Percentiles rank a stretch among this genome's conserved stretches.
phyloP scores from a whole-genome alignment of 2,888 invertebrate genomes.

The Heterodera filipjevi region DNA sequence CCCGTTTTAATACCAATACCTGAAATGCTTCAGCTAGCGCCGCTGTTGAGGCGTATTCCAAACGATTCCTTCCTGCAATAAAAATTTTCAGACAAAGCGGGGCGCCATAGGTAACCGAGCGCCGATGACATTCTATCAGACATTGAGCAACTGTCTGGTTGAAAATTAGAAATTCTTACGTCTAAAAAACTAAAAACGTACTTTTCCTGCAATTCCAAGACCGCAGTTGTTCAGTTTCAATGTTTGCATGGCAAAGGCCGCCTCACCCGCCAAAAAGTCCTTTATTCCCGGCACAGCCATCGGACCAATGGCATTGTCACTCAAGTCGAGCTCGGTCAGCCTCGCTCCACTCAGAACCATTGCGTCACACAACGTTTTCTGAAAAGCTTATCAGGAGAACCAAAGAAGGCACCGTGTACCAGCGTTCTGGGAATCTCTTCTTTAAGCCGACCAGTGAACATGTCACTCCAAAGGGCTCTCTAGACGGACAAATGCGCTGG shows the following conservation, averaged over 20 bases:
- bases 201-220: constrained; percentile 85
- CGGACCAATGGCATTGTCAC: constrained; percentile 96
- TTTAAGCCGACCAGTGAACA: constrained; percentile 93
- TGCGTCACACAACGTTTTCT: constrained; percentile 78
- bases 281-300: constrained; percentile 87
- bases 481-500: constrained; percentile 45
- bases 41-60: constrained; percentile 89
- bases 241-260: constrained; percentile 82
- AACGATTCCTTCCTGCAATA: constrained; percentile 86
- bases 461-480: constrained; percentile 87
- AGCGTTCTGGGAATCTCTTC: constrained; percentile 90
- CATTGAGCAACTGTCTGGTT: constrained; percentile 49
- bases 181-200: constrained; percentile 50
- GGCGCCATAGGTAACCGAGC: constrained; percentile 49
- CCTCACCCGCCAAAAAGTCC: constrained; percentile 79
- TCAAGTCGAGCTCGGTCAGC: constrained; percentile 84
- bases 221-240: constrained; percentile 91
- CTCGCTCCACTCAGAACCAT: constrained; percentile 80
- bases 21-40: constrained; percentile 83
- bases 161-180: constrained; percentile 11
- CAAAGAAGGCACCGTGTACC: constrained; percentile 68
- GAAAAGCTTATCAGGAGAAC: constrained; percentile 13
- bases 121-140: constrained; percentile 47
- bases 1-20: too few species aligned
- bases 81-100: constrained; percentile 81